Evolutionary conservation across 2,797 vertebrate genomes (phyloP), one percentile per base, ranked within the genome.

Genomic region (Danionella dracula): DNA sequence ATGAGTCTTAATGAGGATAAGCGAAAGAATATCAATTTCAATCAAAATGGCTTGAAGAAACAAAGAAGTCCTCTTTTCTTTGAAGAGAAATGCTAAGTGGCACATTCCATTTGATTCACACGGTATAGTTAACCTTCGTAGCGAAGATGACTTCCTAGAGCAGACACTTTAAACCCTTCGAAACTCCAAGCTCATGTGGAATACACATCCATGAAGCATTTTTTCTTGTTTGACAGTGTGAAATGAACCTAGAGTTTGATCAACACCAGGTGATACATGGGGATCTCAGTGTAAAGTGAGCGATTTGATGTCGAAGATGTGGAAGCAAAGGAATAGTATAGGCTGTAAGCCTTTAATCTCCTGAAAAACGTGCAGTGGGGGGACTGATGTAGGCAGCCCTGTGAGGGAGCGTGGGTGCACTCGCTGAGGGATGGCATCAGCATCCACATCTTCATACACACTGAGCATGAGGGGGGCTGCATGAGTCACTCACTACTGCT

Each of bases 1-100:
- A 50, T 53, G 45, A 57, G 45, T 44, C 32, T 56, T 82, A 81
- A 83, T 80, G 79, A 84, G 78, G 34, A 21, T 12, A 58, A 50
- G 71, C 53, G 53, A 5, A 66, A 37, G 63, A 63, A 68, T 62
- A 73, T 85, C 79, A 74, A 76, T 72, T 66, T 53, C 23, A 60
- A 38, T 53, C 34, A 70, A 72, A 60, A 70, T 10, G 40, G 40
- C 16, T 21, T 17, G 55, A 40, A 58, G 45, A 56, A 38, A 68
- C 7, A n/a, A 41, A 42, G 58, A 41, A 41, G n/a, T 63, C 42
- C 46, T 31, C 42, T 34, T 48, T 54, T 49, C 68, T 75, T 68
- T 75, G 67, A 79, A 73, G 50, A 59, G 6, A 16, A 38, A 41
- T 57, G 37, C 41, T 60, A 59, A 64, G 58, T 68, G 37, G 20